Evolutionary conservation across 2,113 vertebrate species (phyloP), one percentile per base, ranked within the genome.

Genomic region (Chionis minor): DNA sequence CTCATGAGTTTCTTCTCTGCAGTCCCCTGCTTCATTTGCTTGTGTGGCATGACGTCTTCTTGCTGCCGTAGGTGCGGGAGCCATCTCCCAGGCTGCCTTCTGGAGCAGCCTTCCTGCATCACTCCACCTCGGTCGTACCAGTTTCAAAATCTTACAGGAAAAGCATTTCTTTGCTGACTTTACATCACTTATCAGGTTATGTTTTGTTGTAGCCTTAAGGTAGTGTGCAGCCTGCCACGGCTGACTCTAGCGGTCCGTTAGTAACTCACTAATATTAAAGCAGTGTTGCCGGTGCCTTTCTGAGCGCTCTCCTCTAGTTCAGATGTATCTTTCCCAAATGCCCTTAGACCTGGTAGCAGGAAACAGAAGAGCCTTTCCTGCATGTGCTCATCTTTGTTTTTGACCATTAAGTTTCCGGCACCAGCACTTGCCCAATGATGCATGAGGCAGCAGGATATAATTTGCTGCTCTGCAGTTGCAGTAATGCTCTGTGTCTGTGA

Each of bases 21-120:
- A 92, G 96, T 93, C 49, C 58, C 70, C 59, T 75, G 70, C 86
- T 96, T 90, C 73, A 21, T 91, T 88, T 79, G 63, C 90, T 85
- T 32, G 56, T 79, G 62, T 91, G 92, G 13, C 21, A 3, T 79
- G 88, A 69, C 15, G 65, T 87, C 86, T 63, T 78, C 81, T 82
- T 0, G 0, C 91, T 55, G 75, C 82, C 3, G 9, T 54, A 65
- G 88, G 92, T 84, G 81, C 18, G 8, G 88, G 66, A 86, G 71
- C 74, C 63, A 90, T 87, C 81, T 93, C 49, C 78, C 74, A 75
- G 74, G 55, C 80, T 92, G 71, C 73, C 26, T 88, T 69, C 54
- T 62, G 80, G 70, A 89, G 81, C 75, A 62, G 52, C 44, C 59
- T 81, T 52, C 66, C 35, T 22, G 13, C 49, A 33, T 40, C 27